Conservation (phyloP, 2,797 vertebrate genomes). For the Coendou prehensilis region DNA sequence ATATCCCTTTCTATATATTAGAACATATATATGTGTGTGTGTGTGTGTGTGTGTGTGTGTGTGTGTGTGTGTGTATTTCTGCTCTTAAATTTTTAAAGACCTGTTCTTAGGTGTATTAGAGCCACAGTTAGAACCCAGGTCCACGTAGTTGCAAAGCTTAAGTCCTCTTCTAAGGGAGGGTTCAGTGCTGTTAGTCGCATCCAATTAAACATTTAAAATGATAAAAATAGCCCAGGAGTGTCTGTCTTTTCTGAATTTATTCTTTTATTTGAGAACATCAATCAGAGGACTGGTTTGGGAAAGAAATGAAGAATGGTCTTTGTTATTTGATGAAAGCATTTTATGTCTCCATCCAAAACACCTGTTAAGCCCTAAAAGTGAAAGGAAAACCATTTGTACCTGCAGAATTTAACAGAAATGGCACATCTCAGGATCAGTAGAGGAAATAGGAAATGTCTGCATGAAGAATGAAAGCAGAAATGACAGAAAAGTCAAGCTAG, state of each 20-base stretch:
- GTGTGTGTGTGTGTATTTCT: not conserved
- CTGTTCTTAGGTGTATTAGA: not conserved
- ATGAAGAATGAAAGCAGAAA: slow-evolving; percentile 14
- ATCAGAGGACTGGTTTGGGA: slow-evolving; percentile 10
- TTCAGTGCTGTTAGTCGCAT: not conserved
- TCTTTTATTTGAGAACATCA: not conserved
- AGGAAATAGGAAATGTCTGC: not conserved
- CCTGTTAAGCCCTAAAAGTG: slow-evolving; percentile 25
- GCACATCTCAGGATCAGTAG: not conserved
- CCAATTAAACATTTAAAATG: not conserved
- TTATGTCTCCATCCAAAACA: slow-evolving; percentile 60
- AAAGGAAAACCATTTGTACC: not conserved
- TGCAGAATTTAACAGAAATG: slow-evolving; percentile 53
- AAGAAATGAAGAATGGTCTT: not conserved
- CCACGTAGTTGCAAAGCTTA: not conserved
- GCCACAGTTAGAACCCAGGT: not conserved
- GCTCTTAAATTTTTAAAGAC: not conserved
- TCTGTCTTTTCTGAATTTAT: slow-evolving; percentile 7
- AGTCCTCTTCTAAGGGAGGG: not conserved
- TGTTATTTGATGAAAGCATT: slow-evolving; percentile 18
- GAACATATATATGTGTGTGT: not conserved
- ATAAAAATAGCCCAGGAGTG: not conserved
- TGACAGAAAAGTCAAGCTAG: not conserved
- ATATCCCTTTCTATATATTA: no score
- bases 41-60: not conserved